These are phyloP conservation scores for Metellina segmentata DNA, from an alignment of 2,888 invertebrate genomes.

Conservation along the genomic window DNA sequence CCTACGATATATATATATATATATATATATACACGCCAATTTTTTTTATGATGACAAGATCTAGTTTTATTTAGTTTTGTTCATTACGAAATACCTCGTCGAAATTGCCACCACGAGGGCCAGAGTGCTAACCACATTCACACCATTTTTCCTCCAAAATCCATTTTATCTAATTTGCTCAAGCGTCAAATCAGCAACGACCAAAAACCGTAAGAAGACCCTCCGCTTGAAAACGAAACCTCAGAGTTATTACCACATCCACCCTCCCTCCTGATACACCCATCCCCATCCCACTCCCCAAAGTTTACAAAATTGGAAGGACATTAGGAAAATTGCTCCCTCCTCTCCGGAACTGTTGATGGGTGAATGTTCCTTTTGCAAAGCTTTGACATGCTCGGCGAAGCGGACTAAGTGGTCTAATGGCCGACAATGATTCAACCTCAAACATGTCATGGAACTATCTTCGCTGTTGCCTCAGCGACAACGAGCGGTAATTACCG, in stretches of 20 bases:
- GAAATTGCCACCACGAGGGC: too few species aligned
- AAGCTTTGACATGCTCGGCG: conserved; percentile 69
- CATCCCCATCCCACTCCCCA: background rate
- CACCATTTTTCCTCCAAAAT: conserved; percentile 1
- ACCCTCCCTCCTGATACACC: background rate
- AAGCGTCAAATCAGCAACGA: conserved; percentile 25
- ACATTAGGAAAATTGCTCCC: conserved; percentile 70
- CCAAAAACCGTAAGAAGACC: conserved; percentile 14
- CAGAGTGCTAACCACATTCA: too few species aligned
- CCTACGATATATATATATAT: too few species aligned
- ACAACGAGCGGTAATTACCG: conserved; percentile 63
- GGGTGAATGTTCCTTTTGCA: conserved; percentile 43
- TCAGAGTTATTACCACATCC: conserved; percentile 13
- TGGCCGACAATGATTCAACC: conserved; percentile 73
- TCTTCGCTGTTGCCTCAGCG: conserved; percentile 51
- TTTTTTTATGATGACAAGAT: too few species aligned
- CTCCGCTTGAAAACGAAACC: conserved; percentile 22
- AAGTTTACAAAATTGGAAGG: conserved; percentile 54
- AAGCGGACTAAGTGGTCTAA: conserved; percentile 70
- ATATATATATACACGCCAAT: too few species aligned
- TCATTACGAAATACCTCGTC: too few species aligned
- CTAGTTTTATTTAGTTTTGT: too few species aligned
- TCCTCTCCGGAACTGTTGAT: conserved; percentile 59
- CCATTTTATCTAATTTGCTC: conserved; percentile 1
- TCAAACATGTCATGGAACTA: conserved; percentile 71